Base-by-base conservation (phyloP, 2,113 vertebrate species). In the Pao palembangensis region DNA sequence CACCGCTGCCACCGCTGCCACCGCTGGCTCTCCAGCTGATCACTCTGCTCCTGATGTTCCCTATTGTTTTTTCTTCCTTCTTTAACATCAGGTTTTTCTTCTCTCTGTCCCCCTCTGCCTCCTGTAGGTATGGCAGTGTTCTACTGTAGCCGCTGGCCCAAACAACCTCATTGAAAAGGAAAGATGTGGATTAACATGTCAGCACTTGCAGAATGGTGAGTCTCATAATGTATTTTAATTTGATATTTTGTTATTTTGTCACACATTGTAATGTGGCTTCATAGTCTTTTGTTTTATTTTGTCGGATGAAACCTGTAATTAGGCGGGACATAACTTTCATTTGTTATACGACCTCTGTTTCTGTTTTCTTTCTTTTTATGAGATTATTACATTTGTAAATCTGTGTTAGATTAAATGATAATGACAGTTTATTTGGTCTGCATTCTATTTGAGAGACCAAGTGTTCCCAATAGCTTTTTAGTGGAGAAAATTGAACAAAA, bases 391-490 rank as follows among this genome's bases (percentile, higher is more conserved):
- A 58, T 71, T 28, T 47, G 15, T 51, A 55, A 66, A 53, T 46
- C 44, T 64, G 55, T 58, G 59, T 75, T 77, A 52, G 61, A 76
- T 83, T 68, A 54, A 74, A 78, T 61, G 61, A 58, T 59, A 78
- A 72, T 61, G 57, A n/a, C 69, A 57, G 63, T 18, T 23, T 48
- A 25, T 76, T 72, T 50, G 67, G 50, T 65, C 57, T 70, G 64
- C 64, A 73, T 71, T 28, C 55, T 49, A 58, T 67, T 66, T 64
- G 55, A 78, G 67, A 79, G 56, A 61, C 55, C 69, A 43, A 81
- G 48, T 65, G 69, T 49, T 77, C 72, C 78, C 61, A 57, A n/a
- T 57, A 67, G 68, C 56, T 73, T 81, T 48, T 72, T 54, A 68
- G 19, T 23, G 51, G 19, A 46, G 19, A 21, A 43, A 42, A 68